Base-by-base conservation (phyloP, 1,140 invertebrate species). In the Lethocerus indicus region DNA sequence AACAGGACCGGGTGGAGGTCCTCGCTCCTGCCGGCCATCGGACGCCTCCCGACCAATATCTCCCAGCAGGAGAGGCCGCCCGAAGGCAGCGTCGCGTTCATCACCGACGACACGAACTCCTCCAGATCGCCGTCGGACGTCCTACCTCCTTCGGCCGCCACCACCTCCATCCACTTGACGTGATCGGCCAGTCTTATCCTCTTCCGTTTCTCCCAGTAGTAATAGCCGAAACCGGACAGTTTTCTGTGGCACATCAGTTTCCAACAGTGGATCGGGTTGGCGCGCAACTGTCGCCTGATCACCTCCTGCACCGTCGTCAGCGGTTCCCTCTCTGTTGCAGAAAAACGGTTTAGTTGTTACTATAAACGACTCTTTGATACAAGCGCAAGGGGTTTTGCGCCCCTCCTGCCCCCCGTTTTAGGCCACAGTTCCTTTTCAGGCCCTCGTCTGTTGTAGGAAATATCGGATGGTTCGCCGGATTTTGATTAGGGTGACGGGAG, bases 31-130 rank as follows among this genome's bases (percentile, higher is more conserved):
- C 63, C 51, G 39, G 54, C 61, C n/a, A 51, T 14, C 16, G 57
- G 60, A 40, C 52, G 59, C 54, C 61, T 64, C 0, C 67, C 65
- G 12, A 72, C 57, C 14, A 71, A 54, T 29, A 72, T 68, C 61
- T 73, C 67, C 63, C 71, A 73, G 1, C 65, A 56, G 0, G 65
- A 62, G 24, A 59, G 58, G 42, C 71, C 61, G 27, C 67, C 51
- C n/a, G 63, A 59, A 0, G 71, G 70, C 25, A 73, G 53, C 0
- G 62, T 53, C 23, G 62, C 50, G 43, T 69, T 66, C 9, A 62
- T 61, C 27, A 64, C 47, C 50, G 63, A 58, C 7, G 61, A 58
- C 41, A 72, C 59, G 1, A 61, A 57, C 32, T 59, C 58, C 53
- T 65, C 62, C 39, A 73, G 54, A 21, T 49, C 53, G 25, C 54